A percentile compares a stretch with the other conserved stretches of the same genome.
phyloP scores from a whole-genome alignment of 1,140 invertebrate species.

The Monomorium pharaonis region DNA sequence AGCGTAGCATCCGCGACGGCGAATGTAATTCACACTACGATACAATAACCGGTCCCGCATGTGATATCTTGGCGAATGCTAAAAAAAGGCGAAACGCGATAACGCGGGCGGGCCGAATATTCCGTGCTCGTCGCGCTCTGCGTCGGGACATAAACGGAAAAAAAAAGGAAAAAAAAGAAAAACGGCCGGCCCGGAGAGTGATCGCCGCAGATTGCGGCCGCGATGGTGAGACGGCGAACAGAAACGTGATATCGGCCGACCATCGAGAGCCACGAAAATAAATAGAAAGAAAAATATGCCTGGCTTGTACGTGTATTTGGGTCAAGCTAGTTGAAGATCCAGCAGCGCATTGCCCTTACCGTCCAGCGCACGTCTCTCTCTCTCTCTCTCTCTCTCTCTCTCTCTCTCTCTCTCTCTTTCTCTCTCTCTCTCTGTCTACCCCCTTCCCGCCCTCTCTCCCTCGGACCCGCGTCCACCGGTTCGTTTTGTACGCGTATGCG shows the following conservation, averaged over 20 bases:
- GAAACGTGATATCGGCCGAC: constrained; percentile 55
- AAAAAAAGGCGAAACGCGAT: constrained; percentile 18
- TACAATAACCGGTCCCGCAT: constrained; percentile 61
- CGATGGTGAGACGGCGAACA: constrained; percentile 8
- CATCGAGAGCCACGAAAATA: constrained; percentile 56
- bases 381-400: neutral
- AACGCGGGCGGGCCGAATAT: constrained; percentile 30
- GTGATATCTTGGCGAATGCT: constrained; percentile 66
- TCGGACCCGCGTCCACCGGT: neutral
- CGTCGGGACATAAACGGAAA: neutral
- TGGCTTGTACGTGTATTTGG: constrained; percentile 48
- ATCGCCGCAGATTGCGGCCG: neutral
- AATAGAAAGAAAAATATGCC: constrained; percentile 66
- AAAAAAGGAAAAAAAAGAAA: neutral
- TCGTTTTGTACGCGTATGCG: constrained; percentile 22
- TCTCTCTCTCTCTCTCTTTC: neutral
- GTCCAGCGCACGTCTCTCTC: neutral
- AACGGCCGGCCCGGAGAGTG: constrained; percentile 9
- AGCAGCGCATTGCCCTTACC: constrained; percentile 18
- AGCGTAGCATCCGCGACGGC: constrained; percentile 22
- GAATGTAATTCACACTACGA: constrained; percentile 67
- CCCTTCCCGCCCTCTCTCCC: neutral
- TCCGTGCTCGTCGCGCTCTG: constrained; percentile 12
- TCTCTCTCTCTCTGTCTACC: neutral
- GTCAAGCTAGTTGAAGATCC: constrained; percentile 60